Percentiles rank a stretch among this genome's conserved stretches.
Evolutionary conservation across 2,113 vertebrate genomes (phyloP).

Genomic region (Scomber japonicus): DNA sequence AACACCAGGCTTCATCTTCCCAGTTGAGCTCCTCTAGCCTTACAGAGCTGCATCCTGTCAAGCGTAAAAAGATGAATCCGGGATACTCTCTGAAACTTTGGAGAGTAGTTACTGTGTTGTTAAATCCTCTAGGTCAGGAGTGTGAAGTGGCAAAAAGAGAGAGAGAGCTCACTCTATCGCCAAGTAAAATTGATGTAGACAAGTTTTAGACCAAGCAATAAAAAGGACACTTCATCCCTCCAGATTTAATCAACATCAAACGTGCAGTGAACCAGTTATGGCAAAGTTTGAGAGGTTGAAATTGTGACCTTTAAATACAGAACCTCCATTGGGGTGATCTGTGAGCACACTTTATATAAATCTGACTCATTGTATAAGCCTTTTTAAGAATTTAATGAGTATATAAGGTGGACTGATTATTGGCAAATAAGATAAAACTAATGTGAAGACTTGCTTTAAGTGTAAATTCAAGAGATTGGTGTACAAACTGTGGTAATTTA

Average conservation of each 20-base stretch:
- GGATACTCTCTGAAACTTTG: conserved; percentile 31
- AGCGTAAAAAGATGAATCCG: conserved; percentile 34
- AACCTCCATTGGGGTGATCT: conserved; percentile 20
- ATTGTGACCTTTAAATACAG: conserved; percentile 35
- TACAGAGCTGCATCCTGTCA: conserved; percentile 28
- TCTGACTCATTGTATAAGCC: neutral
- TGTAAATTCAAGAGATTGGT: no score
- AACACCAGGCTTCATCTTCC: conserved; percentile 49
- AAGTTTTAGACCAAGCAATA: conserved; percentile 33
- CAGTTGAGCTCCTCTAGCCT: conserved; percentile 40
- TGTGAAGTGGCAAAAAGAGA: neutral
- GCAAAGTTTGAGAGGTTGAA: conserved; percentile 12
- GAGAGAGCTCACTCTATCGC: conserved; percentile 28
- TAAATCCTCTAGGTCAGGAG: conserved; percentile 34
- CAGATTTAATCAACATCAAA: conserved; percentile 47
- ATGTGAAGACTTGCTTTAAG: no score
- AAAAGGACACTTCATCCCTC: conserved; percentile 44
- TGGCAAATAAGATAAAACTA: neutral
- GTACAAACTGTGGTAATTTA: no score
- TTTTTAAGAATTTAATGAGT: neutral
- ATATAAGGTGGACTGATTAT: neutral
- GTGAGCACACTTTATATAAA: neutral
- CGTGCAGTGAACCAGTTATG: conserved; percentile 11
- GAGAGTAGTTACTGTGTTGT: conserved; percentile 43
- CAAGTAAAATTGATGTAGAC: conserved; percentile 44